Evolutionary conservation across 2,113 vertebrate species (phyloP).

Genomic region (Octodon degus): DNA sequence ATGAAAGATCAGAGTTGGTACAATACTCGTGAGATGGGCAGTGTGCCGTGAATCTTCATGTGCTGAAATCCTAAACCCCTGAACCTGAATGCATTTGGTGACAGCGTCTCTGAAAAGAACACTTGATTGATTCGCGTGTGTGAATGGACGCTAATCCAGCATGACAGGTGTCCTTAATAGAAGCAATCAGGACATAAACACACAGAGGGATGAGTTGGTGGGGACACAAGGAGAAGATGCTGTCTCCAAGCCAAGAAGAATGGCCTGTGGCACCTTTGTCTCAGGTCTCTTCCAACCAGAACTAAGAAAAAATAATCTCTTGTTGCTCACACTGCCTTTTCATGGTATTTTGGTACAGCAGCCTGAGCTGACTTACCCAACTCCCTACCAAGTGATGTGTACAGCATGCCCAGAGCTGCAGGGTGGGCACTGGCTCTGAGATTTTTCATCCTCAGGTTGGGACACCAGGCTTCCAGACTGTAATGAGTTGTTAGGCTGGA

Average conservation of each 20-base stretch:
- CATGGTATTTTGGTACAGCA: background rate
- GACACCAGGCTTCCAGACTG: background rate
- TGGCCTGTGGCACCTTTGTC: too few species aligned
- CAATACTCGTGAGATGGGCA: background rate
- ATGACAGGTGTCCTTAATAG: background rate
- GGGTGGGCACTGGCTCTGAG: background rate
- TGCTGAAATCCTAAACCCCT: background rate
- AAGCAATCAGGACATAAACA: background rate
- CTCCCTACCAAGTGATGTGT: background rate
- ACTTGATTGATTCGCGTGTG: background rate
- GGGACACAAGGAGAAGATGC: background rate
- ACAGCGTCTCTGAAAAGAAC: background rate
- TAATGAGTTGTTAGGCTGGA: background rate
- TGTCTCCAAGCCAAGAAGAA: background rate
- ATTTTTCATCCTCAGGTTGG: background rate
- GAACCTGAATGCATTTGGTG: background rate
- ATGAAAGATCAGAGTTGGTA: background rate
- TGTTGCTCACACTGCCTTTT: background rate
- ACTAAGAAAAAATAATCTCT: background rate
- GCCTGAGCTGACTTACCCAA: background rate
- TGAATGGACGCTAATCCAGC: background rate
- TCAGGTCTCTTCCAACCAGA: background rate
- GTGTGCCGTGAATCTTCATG: background rate
- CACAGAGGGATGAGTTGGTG: too few species aligned
- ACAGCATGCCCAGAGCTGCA: rapidly evolving